phyloP scores from a whole-genome alignment of 2,888 invertebrate species.

The Arctia plantaginis region DNA sequence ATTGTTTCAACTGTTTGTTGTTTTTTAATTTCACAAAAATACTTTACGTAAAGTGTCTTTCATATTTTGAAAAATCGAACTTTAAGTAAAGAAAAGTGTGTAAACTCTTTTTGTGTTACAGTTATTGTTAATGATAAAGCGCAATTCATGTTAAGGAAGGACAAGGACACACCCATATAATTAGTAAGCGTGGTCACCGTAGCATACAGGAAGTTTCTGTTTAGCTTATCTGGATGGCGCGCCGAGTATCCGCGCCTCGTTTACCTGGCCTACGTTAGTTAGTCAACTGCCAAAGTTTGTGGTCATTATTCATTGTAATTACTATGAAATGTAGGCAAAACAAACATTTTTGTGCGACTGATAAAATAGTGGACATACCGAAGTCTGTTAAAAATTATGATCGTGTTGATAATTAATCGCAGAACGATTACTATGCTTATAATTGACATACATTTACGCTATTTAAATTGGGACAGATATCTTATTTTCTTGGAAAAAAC shows the following conservation, averaged over 20 bases:
- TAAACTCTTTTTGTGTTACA: not conserved
- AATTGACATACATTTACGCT: not conserved
- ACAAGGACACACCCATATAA: conserved; percentile 30
- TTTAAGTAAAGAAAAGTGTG: not conserved
- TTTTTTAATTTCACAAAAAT: too few relatives aligned
- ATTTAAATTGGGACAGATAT: not conserved
- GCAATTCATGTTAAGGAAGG: not conserved
- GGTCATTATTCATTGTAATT: conserved; percentile 31
- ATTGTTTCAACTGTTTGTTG: too few relatives aligned
- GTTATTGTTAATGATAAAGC: conserved; percentile 2
- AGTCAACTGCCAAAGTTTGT: conserved; percentile 29
- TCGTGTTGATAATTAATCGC: not conserved
- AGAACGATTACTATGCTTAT: not conserved
- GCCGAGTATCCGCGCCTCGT: conserved; percentile 64
- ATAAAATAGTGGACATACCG: not conserved
- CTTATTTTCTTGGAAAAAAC: too few relatives aligned
- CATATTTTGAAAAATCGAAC: too few relatives aligned
- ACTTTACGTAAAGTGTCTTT: too few relatives aligned
- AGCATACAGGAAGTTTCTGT: conserved; percentile 76
- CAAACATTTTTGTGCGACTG: not conserved
- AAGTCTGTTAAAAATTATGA: too few relatives aligned
- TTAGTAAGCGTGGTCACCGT: conserved; percentile 57
- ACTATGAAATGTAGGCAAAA: not conserved
- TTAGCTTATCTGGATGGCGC: conserved; percentile 79
- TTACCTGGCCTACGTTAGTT: conserved; percentile 68